phyloP scores from a whole-genome alignment of 1,140 invertebrate species.

The Yoshiicerus persimilis region DNA sequence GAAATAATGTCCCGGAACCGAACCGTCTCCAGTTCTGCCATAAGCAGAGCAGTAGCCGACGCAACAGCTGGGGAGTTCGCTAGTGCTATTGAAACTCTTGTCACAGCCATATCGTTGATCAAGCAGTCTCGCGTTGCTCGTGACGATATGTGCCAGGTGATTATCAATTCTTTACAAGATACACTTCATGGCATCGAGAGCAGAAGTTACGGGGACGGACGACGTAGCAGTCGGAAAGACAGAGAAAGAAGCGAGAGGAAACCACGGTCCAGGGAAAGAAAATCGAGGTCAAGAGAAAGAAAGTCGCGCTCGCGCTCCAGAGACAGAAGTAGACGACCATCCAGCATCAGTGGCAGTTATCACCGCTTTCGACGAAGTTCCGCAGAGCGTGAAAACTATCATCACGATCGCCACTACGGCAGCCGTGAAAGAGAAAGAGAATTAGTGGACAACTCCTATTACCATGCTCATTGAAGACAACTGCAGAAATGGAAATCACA shows the following conservation, averaged over 20 bases:
- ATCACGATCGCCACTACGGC: not conserved
- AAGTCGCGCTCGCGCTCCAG: not conserved
- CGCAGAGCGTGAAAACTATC: not conserved
- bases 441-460: too few species aligned
- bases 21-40: constrained; percentile 94
- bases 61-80: constrained; percentile 88
- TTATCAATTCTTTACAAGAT: constrained; percentile 95
- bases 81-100: constrained; percentile 95
- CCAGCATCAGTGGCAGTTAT: not conserved
- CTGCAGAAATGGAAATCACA: too few species aligned
- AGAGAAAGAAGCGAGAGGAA: constrained; percentile 58
- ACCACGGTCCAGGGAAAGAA: not conserved
- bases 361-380: not conserved
- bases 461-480: too few species aligned
- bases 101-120: constrained; percentile 97
- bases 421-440: too few species aligned
- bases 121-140: constrained; percentile 97
- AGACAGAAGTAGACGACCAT: not conserved
- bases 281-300: constrained; percentile 54
- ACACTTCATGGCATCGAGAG: constrained; percentile 93
- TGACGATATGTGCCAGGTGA: constrained; percentile 96
- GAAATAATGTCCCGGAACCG: constrained; percentile 97
- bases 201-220: constrained; percentile 73
- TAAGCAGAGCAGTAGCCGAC: constrained; percentile 93
- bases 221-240: constrained; percentile 52